A percentile compares a stretch with the other conserved stretches of the same genome.
phyloP scores from a whole-genome alignment of 2,797 vertebrate species.

The Apogon hyalosoma region DNA sequence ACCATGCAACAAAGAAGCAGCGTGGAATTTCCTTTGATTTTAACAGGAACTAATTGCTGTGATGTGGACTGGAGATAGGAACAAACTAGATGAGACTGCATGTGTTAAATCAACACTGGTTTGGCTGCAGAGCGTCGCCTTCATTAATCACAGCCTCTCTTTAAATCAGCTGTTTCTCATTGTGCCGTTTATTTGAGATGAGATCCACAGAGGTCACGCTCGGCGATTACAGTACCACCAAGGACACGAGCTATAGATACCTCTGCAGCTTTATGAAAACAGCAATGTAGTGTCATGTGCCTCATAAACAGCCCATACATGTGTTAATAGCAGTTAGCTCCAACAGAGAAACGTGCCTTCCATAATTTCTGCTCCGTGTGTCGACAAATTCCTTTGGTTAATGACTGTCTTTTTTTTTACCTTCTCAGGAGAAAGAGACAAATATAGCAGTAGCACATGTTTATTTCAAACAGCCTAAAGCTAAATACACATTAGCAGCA shows the following conservation, averaged over 20 bases:
- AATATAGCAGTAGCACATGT: constrained; percentile 70
- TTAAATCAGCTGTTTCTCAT: constrained; percentile 48
- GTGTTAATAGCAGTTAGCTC: background rate
- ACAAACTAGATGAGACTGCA: constrained; percentile 9
- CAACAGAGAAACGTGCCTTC: constrained; percentile 1
- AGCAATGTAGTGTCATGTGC: background rate
- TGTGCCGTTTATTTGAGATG: constrained; percentile 36
- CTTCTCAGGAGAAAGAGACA: constrained; percentile 55
- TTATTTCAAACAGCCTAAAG: constrained; percentile 75
- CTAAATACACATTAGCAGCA: constrained; percentile 69
- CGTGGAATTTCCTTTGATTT: constrained; percentile 55
- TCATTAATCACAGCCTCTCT: constrained; percentile 49
- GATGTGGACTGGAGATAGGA: constrained; percentile 38
- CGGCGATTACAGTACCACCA: constrained; percentile 41
- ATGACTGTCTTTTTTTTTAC: constrained; percentile 32
- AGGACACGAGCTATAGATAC: constrained; percentile 14
- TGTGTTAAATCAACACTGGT: constrained; percentile 43
- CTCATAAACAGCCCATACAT: constrained; percentile 1
- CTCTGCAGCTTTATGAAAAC: constrained; percentile 24
- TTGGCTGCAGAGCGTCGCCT: constrained; percentile 30
- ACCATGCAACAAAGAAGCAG: constrained; percentile 52
- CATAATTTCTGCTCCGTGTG: constrained; percentile 22
- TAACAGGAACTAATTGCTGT: constrained; percentile 55
- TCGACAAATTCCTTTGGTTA: constrained; percentile 42
- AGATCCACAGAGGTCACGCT: constrained; percentile 32